Base-by-base conservation (phyloP, 1,140 invertebrate genomes). In the Neodiprion lecontei region DNA sequence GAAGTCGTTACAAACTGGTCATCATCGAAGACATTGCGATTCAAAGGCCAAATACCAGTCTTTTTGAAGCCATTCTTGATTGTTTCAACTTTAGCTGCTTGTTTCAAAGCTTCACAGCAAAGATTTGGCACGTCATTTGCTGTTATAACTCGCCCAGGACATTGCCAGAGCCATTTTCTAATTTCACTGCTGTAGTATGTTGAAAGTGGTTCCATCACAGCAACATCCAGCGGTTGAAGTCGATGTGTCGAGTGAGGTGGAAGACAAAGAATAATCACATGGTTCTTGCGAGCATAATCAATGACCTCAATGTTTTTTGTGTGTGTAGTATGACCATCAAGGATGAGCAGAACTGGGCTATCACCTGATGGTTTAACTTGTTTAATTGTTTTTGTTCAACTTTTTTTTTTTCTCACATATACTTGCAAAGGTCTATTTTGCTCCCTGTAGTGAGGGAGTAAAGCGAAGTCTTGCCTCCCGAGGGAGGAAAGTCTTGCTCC, bases 161-260 rank as follows among this genome's bases (percentile, higher is more conserved):
- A 17, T 71, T 48, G 47, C n/a, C 23, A 4, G 17, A 73, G 47
- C 40, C 53, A 79, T 11, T 67, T 67, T 17, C 72, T 17, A 14
- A 74, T 74, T 50, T 70, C 76, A 10, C 72, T 23, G 3, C 10
- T 67, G 12, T 72, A 76, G 72, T n/a, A 74, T 47, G 48, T 72
- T 10, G 49, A 74, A 7, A 76, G 17, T 17, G 83, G 83, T 61
- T 76, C 77, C 82, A 87, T 87, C 72, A 88, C 85, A 47, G 80
- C 70, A 17, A 82, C 77, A 69, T 88, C 86, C 12, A 87, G 75
- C 47, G 86, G 86, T 66, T 89, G 86, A 66, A 89, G 72, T 49
- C 79, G 77, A 75, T 88, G 82, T 9, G 82, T 84, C n/a, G 78
- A 80, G 76, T 89, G 86, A 48, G 86, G 83, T 48, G 87, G 85